Conservation (phyloP, 2,113 vertebrate species). For the Lepus europaeus region DNA sequence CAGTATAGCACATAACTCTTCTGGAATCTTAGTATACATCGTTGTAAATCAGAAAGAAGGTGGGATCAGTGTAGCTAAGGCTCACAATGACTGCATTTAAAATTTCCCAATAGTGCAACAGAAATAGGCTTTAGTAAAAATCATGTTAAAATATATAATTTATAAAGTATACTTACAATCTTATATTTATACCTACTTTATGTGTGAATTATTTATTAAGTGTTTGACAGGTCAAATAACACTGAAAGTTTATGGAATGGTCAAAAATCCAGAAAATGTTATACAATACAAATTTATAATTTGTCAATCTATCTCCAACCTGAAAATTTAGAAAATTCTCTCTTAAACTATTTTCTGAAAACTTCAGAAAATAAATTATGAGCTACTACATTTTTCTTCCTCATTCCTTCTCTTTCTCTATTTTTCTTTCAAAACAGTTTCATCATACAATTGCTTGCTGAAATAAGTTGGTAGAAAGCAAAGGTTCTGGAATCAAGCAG, state of each 20-base stretch:
- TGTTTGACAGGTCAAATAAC: neutral
- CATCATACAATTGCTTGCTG: too few relatives aligned
- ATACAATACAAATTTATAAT: neutral
- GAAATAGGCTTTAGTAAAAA: neutral
- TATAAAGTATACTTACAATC: neutral
- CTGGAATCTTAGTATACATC: neutral
- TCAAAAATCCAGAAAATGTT: neutral
- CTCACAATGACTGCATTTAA: neutral
- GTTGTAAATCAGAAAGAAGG: neutral
- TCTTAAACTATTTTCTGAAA: neutral
- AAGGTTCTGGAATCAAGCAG: neutral
- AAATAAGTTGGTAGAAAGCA: neutral
- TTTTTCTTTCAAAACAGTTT: neutral
- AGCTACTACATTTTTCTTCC: neutral
- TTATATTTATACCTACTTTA: neutral
- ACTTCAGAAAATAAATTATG: neutral
- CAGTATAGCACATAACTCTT: neutral
- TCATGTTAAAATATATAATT: neutral
- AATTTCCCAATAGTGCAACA: neutral
- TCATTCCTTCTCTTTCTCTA: neutral
- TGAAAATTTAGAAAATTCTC: neutral
- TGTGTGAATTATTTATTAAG: neutral
- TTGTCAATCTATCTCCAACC: neutral
- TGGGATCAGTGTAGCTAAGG: neutral
- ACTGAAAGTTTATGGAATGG: neutral